phyloP scores from a whole-genome alignment of 2,888 invertebrate species.

The Apodemia duryi region DNA sequence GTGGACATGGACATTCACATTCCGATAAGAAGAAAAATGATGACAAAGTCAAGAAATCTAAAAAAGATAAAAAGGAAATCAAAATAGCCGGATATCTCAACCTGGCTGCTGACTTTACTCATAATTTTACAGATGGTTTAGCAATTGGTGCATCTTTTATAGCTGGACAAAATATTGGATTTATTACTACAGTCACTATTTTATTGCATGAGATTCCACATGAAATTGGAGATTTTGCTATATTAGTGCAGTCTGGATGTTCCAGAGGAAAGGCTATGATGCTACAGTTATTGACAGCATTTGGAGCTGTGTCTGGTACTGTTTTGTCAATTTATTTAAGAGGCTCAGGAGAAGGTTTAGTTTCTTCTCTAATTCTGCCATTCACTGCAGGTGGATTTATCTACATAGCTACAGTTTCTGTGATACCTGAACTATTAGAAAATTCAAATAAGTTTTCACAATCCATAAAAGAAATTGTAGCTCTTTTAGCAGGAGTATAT shows the following conservation, averaged over 20 bases:
- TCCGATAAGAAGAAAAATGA: conserved; percentile 62
- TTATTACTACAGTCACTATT: conserved; percentile 96
- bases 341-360: conserved; percentile 83
- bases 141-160: conserved; percentile 99
- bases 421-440: conserved; percentile 97
- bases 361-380: conserved; percentile 94
- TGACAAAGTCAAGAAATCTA: conserved; percentile 58
- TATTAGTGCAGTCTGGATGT: conserved; percentile 98
- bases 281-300: conserved; percentile 94
- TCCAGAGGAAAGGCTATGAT: conserved; percentile 95
- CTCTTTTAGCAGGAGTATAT: conserved; percentile 92
- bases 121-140: conserved; percentile 99
- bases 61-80: conserved; percentile 64
- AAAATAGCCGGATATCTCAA: conserved; percentile 91
- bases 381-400: conserved; percentile 99
- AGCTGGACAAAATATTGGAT: conserved; percentile 91
- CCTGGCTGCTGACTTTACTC: conserved; percentile 97
- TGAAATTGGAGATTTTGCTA: conserved; percentile 99
- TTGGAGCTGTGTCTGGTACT: conserved; percentile 97
- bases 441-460: conserved; percentile 92
- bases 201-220: conserved; percentile 99
- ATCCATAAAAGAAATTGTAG: conserved; percentile 93
- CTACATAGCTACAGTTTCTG: conserved; percentile 99
- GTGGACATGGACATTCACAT: conserved; percentile 89
- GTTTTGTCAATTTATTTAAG: conserved; percentile 91